Evolutionary conservation across 2,888 invertebrate genomes (phyloP).

Genomic region (Muscina levida): DNA sequence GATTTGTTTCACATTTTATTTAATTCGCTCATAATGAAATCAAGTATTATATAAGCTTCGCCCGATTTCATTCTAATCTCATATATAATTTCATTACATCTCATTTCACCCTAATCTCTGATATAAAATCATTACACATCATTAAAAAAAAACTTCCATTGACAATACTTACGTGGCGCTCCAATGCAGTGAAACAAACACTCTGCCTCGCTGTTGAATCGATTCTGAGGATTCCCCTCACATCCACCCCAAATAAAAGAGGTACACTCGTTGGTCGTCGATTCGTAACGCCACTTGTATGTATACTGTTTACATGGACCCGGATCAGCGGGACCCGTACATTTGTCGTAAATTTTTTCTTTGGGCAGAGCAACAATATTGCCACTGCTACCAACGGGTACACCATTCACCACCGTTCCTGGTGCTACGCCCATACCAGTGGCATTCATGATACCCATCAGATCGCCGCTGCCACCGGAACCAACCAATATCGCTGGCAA

Average conservation of each 20-base stretch:
- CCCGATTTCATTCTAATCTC: too few relatives aligned
- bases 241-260: slow-evolving; percentile 87
- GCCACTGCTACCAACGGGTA: slow-evolving; percentile 46
- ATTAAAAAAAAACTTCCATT: too few relatives aligned
- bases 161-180: slow-evolving; percentile 81
- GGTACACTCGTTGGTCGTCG: slow-evolving; percentile 82
- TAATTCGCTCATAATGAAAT: too few relatives aligned
- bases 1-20: too few relatives aligned
- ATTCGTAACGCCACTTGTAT: slow-evolving; percentile 86
- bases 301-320: slow-evolving; percentile 84
- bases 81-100: too few relatives aligned
- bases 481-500: slow-evolving; percentile 31
- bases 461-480: slow-evolving; percentile 32
- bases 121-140: too few relatives aligned
- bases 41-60: too few relatives aligned
- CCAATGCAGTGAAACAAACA: slow-evolving; percentile 84
- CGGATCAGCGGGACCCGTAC: slow-evolving; percentile 79
- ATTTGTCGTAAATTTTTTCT: slow-evolving; percentile 78
- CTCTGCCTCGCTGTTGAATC: slow-evolving; percentile 85
- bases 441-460: slow-evolving; percentile 44
- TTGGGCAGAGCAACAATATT: slow-evolving; percentile 71
- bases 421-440: slow-evolving; percentile 32
- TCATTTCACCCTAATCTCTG: too few relatives aligned
- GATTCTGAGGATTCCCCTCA: slow-evolving; percentile 84
- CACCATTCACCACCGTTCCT: slow-evolving; percentile 31